These are phyloP conservation scores for Phyllostomus hastatus DNA, from an alignment of 2,113 vertebrate species.

Conservation along the genomic window DNA sequence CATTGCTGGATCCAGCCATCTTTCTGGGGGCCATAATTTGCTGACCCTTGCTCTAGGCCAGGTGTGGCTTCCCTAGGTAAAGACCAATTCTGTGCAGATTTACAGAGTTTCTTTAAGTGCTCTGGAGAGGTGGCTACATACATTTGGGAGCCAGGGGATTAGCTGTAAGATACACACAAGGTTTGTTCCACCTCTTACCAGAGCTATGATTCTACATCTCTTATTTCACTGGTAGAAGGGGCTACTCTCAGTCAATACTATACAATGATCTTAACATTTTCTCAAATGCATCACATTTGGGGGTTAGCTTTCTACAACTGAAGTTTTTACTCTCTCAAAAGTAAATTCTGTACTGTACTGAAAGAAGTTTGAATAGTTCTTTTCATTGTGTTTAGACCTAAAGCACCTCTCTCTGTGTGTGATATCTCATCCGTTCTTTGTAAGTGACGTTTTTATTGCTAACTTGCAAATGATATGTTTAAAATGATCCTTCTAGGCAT, in stretches of 20 bases:
- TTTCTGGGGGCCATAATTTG: neutral
- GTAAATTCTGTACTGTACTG: neutral
- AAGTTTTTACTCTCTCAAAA: constrained; percentile 9
- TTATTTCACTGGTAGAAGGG: neutral
- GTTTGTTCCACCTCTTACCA: neutral
- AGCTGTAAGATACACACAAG: neutral
- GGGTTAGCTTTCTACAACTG: neutral
- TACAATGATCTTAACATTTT: neutral
- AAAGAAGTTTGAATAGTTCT: neutral
- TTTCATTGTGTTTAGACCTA: neutral
- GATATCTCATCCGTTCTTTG: neutral
- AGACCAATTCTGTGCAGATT: neutral
- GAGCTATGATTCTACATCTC: neutral
- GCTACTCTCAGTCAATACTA: neutral
- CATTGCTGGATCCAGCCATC: neutral
- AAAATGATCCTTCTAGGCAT: neutral
- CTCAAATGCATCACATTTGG: neutral
- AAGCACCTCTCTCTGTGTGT: neutral
- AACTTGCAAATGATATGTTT: neutral
- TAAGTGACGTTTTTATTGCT: neutral
- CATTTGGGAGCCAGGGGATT: neutral
- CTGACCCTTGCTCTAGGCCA: neutral
- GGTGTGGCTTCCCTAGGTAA: neutral
- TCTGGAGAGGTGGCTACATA: neutral
- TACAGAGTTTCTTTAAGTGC: neutral